These are phyloP conservation scores for Polypterus senegalus DNA, from an alignment of 2,113 vertebrate genomes.

Conservation along the genomic window DNA sequence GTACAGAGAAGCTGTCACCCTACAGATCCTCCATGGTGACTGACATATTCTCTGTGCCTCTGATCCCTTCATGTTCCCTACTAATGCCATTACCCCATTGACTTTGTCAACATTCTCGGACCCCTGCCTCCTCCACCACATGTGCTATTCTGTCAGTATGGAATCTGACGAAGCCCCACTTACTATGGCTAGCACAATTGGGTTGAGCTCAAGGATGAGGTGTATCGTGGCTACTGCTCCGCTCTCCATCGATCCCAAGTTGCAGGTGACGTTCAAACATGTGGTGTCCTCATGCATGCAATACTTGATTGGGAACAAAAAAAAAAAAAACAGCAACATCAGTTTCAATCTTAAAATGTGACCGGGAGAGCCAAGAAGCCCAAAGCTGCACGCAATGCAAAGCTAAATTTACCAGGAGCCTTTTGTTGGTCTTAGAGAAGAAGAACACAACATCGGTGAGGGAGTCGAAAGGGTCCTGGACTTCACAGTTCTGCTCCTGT, in stretches of 20 bases:
- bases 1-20: too few species aligned
- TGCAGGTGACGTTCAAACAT: constrained; percentile 67
- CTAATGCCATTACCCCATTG: too few species aligned
- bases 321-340: constrained; percentile 13
- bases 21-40: too few species aligned
- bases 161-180: constrained; percentile 6
- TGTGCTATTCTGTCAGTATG: too few species aligned
- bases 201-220: constrained; percentile 65
- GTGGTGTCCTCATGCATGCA: constrained; percentile 56
- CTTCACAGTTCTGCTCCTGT: constrained; percentile 38
- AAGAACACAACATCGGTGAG: constrained; percentile 53
- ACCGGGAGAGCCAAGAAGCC: too few species aligned
- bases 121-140: too few species aligned
- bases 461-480: constrained; percentile 21
- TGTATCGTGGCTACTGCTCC: constrained; percentile 65
- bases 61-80: too few species aligned
- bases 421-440: constrained; percentile 61
- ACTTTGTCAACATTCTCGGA: too few species aligned
- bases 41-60: too few species aligned
- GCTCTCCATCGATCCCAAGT: constrained; percentile 70
- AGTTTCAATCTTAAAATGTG: too few species aligned
- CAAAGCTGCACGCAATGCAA: too few species aligned
- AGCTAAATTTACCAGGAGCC: constrained; percentile 56
- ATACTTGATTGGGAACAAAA: constrained; percentile 48
- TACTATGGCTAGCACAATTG: constrained; percentile 58